These are phyloP conservation scores for Onychomys torridus DNA, from an alignment of 2,797 vertebrate species.

Conservation along the genomic window DNA sequence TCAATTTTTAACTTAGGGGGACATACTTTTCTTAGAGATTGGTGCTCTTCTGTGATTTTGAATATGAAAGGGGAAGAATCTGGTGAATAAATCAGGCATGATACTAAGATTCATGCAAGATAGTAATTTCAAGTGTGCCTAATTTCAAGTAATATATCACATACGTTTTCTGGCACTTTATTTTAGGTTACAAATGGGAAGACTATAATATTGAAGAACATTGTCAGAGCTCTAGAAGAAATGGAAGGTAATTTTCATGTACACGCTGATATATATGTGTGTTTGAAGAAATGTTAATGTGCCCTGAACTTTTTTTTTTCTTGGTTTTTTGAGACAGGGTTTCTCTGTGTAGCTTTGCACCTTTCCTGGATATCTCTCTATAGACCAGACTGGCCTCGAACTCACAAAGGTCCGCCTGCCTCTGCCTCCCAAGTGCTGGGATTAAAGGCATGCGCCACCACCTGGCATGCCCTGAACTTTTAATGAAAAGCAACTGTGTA, in stretches of 20 bases:
- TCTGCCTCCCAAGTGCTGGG: too few species aligned
- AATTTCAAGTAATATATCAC: neutral
- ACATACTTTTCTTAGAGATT: neutral
- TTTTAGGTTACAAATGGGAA: neutral
- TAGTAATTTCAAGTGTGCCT: neutral
- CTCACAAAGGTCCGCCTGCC: too few species aligned
- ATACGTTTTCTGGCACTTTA: neutral
- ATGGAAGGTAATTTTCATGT: neutral
- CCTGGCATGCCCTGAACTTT: neutral
- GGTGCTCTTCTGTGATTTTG: neutral
- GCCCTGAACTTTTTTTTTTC: neutral
- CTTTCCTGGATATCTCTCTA: too few species aligned
- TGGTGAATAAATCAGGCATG: neutral
- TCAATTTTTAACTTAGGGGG: neutral
- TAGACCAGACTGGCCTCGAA: too few species aligned
- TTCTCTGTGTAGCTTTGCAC: too few species aligned
- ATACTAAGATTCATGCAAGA: neutral
- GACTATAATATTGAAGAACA: neutral
- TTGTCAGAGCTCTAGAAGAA: neutral
- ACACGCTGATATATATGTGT: neutral
- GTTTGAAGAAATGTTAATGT: neutral
- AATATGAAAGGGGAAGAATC: neutral
- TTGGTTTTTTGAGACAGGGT: too few species aligned
- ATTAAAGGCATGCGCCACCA: too few species aligned
- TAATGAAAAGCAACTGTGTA: neutral